These are phyloP conservation scores for Lasioglossum oenotherae DNA, from an alignment of 2,888 invertebrate genomes.

Conservation along the genomic window DNA sequence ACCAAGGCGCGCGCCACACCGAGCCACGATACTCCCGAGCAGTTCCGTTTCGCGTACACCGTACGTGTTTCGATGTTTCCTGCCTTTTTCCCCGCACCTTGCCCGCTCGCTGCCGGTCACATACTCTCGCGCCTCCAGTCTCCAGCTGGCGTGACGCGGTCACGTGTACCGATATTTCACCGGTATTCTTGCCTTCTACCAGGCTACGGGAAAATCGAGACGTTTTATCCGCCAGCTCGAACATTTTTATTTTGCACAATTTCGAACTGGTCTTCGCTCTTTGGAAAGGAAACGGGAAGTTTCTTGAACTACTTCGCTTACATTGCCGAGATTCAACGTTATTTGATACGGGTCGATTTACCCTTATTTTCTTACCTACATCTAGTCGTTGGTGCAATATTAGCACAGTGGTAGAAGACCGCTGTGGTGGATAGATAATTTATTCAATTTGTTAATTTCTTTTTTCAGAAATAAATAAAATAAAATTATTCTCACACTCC, in stretches of 20 bases:
- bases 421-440: not conserved
- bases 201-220: not conserved
- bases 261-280: not conserved
- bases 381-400: not conserved
- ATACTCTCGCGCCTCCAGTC: not conserved
- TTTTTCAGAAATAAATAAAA: not conserved
- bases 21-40: constrained; percentile 30
- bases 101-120: constrained; percentile 9
- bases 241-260: not conserved
- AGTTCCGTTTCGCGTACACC: constrained; percentile 32
- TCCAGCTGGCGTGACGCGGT: not conserved
- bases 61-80: constrained; percentile 52
- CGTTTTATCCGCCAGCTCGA: not conserved
- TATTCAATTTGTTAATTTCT: not conserved
- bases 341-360: not conserved
- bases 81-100: constrained; percentile 24
- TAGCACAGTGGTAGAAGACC: not conserved
- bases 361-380: not conserved
- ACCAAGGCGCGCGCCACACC: constrained; percentile 59
- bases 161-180: constrained; percentile 39
- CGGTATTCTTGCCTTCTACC: not conserved
- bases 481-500: not conserved
- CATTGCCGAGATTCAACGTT: not conserved
- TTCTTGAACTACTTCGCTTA: not conserved
- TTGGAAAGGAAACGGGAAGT: not conserved